phyloP scores from a whole-genome alignment of 2,797 vertebrate genomes.

The Momotus momota region DNA sequence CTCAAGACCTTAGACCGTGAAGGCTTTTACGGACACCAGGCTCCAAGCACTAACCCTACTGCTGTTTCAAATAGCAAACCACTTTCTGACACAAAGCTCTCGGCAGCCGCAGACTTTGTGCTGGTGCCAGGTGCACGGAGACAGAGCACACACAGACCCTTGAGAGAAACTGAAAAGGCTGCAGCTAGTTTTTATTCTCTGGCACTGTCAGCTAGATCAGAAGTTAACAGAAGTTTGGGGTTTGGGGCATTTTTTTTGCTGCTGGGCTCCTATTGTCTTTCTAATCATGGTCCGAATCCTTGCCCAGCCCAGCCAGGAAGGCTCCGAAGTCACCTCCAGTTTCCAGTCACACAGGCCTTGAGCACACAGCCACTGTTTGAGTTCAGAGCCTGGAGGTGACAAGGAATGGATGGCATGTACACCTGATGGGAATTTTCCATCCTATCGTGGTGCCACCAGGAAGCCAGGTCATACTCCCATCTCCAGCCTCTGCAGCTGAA shows the following conservation, averaged over 20 bases:
- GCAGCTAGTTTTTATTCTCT: neutral
- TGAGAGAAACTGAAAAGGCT: neutral
- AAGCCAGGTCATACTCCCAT: neutral
- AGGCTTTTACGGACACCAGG: neutral
- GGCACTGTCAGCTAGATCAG: neutral
- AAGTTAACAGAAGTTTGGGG: neutral
- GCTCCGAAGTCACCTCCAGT: neutral
- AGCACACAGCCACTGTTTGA: fast-evolving
- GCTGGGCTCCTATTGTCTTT: neutral
- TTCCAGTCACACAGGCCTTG: neutral
- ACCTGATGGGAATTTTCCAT: neutral
- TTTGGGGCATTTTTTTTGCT: neutral
- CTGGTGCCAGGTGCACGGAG: neutral
- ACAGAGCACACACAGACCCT: neutral
- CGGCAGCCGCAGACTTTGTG: neutral
- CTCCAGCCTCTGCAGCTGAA: neutral
- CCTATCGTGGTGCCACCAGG: neutral
- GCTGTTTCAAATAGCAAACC: neutral
- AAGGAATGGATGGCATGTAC: neutral
- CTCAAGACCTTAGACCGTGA: fast-evolving
- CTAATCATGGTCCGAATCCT: neutral
- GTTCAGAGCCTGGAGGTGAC: neutral
- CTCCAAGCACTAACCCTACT: neutral
- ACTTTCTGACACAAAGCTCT: neutral
- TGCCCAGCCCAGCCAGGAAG: neutral